Evolutionary conservation across 2,888 invertebrate species (phyloP), one percentile per base, ranked within the genome.

Genomic region (Entomobrya proxima): DNA sequence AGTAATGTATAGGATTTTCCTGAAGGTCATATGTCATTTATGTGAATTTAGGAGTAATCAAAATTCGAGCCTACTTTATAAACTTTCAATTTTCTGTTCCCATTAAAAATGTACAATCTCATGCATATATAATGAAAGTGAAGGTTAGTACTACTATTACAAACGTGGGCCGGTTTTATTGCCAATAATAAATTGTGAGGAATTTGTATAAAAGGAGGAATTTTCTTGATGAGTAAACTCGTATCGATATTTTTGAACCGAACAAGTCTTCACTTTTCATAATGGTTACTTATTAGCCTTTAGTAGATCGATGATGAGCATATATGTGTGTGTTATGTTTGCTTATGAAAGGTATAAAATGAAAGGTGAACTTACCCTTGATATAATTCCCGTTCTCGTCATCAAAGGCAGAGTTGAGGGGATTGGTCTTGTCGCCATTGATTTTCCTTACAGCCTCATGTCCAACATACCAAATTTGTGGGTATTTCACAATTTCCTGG

Each of bases 351-450:
- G n/a, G n/a, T 3, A n/a, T 44, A n/a, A 44, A 7, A n/a, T 55
- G 13, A 55, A n/a, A 37, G 18, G 13, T 2, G 18, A 67, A 44
- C 69, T 69, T 93, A 92, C 97, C 97, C 95, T 98, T 98, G 92
- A 96, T 96, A 92, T 98, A 98, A 92, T 97, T 97, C 90, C 97
- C 97, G 92, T 97, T 97, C 88, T 97, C 97, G 91, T 98, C 97
- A 91, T 98, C 97, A 91, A 95, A 97, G 32, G 97, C 97, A 89
- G 95, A 95, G 93, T 97, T 97, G 64, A 90, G 95, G 75, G 95
- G 94, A 80, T 95, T 94, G 78, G 95, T 95, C 90, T 96, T 94
- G 90, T 95, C 95, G 24, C 96, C 96, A 91, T 96, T 95, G 90
- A 97, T 95, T 93, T 97, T 97, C 92, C 94, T 85, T 61, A 90